phyloP scores from a whole-genome alignment of 1,140 invertebrate species.

The Meloidogyne chitwoodi region DNA sequence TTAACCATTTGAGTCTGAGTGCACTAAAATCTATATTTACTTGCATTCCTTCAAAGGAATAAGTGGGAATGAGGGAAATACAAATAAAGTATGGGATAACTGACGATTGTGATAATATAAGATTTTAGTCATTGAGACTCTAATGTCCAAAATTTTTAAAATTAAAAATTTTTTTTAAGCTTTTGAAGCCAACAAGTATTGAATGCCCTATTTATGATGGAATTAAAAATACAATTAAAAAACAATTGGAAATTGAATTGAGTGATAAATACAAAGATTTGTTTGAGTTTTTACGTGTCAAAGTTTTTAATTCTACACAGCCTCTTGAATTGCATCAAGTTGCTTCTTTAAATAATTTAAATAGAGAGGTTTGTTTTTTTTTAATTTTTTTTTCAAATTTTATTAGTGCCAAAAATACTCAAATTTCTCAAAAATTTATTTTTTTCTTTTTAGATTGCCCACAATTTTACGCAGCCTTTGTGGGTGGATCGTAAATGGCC shows the following conservation, averaged over 20 bases:
- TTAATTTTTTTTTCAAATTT: too few relatives aligned
- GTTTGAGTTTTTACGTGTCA: constrained; percentile 10
- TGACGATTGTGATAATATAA: too few relatives aligned
- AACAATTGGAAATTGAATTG: constrained; percentile 11
- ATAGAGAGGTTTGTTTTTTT: constrained; percentile 9
- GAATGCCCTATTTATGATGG: constrained; percentile 12
- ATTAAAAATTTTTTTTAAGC: constrained; percentile 1
- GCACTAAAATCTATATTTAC: background rate
- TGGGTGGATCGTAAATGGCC: constrained; percentile 18
- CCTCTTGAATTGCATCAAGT: constrained; percentile 2
- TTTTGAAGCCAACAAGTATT: constrained; percentile 23
- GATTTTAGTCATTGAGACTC: too few relatives aligned
- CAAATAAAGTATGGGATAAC: too few relatives aligned
- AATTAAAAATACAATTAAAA: constrained; percentile 6
- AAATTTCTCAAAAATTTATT: background rate
- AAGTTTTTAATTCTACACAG: background rate
- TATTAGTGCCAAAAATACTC: background rate
- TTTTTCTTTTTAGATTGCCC: background rate
- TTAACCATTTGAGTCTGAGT: background rate
- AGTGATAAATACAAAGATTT: constrained; percentile 16
- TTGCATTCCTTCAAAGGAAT: too few relatives aligned
- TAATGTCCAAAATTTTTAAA: background rate
- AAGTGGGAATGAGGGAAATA: too few relatives aligned
- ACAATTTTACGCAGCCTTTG: constrained; percentile 18
- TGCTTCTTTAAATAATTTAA: constrained; percentile 18